A percentile compares a stretch with the other conserved stretches of the same genome.
Conservation (phyloP, 2,113 vertebrate species). For the Pluvialis apricaria region DNA sequence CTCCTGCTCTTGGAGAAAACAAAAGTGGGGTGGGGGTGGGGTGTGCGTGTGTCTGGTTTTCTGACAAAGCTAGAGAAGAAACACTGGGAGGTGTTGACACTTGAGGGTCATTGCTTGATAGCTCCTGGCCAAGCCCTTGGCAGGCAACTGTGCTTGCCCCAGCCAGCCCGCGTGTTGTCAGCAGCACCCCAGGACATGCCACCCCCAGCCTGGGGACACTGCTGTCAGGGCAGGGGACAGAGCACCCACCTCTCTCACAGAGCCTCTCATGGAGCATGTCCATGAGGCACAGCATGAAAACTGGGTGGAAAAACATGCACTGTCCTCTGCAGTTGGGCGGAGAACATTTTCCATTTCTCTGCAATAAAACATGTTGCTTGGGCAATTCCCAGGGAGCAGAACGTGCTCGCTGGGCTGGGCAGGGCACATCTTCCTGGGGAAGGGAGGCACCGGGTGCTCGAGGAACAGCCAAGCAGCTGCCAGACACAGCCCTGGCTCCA, state of each 20-base stretch:
- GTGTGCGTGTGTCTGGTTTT: background rate
- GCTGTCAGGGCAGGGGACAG: background rate
- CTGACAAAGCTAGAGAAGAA: background rate
- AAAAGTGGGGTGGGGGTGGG: fast-evolving
- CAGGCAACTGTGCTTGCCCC: background rate
- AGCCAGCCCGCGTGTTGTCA: fast-evolving
- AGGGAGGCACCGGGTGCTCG: background rate
- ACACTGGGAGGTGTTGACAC: background rate
- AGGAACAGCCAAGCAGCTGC: background rate
- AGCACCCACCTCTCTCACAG: background rate
- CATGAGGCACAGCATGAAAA: background rate
- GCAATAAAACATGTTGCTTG: background rate
- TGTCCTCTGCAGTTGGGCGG: background rate
- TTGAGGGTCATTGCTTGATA: too few species aligned
- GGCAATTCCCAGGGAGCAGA: background rate
- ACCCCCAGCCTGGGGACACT: background rate
- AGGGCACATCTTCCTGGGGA: background rate
- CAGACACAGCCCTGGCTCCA: background rate
- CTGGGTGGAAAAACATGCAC: background rate
- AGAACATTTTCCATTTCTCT: background rate
- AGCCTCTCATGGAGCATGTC: background rate
- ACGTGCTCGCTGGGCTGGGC: background rate
- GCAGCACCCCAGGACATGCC: background rate
- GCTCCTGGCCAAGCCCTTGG: background rate
- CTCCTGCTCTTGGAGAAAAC: background rate